Evolutionary conservation across 1,140 invertebrate genomes (phyloP), one percentile per base, ranked within the genome.

Genomic region (Megalopta genalis): DNA sequence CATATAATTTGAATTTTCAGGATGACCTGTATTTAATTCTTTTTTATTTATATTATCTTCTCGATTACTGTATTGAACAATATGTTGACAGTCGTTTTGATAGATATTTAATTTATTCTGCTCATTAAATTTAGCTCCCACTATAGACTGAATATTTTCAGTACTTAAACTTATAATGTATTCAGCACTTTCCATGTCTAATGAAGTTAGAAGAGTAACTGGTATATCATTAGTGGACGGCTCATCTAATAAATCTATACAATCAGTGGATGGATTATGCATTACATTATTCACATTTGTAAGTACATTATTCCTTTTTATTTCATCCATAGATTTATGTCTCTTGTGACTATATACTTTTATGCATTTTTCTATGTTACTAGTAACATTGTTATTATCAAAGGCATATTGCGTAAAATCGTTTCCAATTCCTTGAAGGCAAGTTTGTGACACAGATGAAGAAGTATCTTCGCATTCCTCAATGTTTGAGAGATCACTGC

Each of bases 331-430:
- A 18, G 80, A 85, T 65, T 86, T 88, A 16, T 89, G 88, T 70
- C 88, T 90, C 65, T 92, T 92, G 54, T 91, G 90, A 25, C 90
- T 90, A 63, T 92, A 92, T 14, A 92, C 92, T 70, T 89, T 88
- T 46, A 90, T 86, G 81, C 90, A 93, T 75, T 92, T 90, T 16
- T 90, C 91, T 54, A 92, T 86, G 73, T 81, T 86, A 65, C 80
- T 89, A 39, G 87, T 77, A 77, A 90, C 85, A 62, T 91, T 88
- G 16, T 73, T 66, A 54, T 64, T 85, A 71, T 91, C 89, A 7
- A 65, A 63, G 14, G 80, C 65, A 77, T 85, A 83, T 52, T 80
- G 65, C 54, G 79, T 64, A 18, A 80, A 77, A 49, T 75, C 73
- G 39, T 84, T 70, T 18, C 83, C 77, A 42, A 73, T 72, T 73